Base-by-base conservation (phyloP, 2,113 vertebrate species). In the Eurystomus gularis region DNA sequence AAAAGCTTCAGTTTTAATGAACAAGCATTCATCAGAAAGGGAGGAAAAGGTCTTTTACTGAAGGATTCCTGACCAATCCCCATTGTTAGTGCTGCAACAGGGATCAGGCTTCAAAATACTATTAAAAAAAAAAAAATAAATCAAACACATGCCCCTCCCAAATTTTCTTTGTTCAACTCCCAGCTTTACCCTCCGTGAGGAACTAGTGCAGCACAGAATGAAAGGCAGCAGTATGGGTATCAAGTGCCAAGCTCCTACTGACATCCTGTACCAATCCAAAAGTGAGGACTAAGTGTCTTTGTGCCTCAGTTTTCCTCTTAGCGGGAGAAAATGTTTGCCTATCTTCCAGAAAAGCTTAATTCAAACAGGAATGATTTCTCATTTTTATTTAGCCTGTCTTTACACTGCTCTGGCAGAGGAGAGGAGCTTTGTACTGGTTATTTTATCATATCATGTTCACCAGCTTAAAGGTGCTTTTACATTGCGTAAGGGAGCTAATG, bases 1-100 rank as follows among this genome's bases (percentile, higher is more conserved):
- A 94, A 94, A 96, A 92, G 72, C 76, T 66, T 89, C 52, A 26
- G 72, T 95, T 97, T 89, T 82, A 92, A 68, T 79, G 93, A 96
- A 75, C 11, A 84, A 92, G 39, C 80, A 92, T 92, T 88, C 64
- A 75, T 48, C 60, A 86, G 64, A 92, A 86, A 42, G 28, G 13
- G 18, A 91, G 83, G 23, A 83, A 90, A 86, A 81, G 64, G 83
- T 78, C 60, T 92, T 92, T 81, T 75, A 68, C 46, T 84, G 80
- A 86, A 86, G 40, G 60, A 76, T 75, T 86, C 89, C 84, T 64
- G 48, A 94, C 77, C 72, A 89, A 61, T 87, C 14, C 11, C 29
- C 33, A 60, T 71, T 91, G 86, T 84, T 31, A 76, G 21, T 31
- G 72, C n/a, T 83, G n/a, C n/a, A 81, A 81, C 35, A 64, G 42